phyloP scores from a whole-genome alignment of 1,140 invertebrate genomes.

The Antheraea mylitta region DNA sequence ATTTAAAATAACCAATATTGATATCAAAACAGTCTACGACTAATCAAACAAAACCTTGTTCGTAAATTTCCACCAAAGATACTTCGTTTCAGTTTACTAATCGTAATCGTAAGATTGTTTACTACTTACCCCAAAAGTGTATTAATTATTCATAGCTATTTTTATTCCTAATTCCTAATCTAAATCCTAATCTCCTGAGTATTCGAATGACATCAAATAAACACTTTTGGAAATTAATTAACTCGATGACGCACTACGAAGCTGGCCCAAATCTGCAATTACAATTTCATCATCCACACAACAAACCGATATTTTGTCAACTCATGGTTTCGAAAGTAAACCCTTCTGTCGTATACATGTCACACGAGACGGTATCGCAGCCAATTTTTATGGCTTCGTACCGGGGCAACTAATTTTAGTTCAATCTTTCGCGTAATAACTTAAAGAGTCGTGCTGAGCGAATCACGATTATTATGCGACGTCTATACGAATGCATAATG shows the following conservation, averaged over 20 bases:
- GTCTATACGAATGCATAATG: conserved; percentile 46
- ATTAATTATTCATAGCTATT: too few species aligned
- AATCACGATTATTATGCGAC: conserved; percentile 60
- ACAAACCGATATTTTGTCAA: background rate
- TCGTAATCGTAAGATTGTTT: too few species aligned
- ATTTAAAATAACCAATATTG: too few species aligned
- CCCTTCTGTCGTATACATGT: conserved; percentile 21
- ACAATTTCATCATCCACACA: background rate
- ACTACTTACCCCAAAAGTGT: too few species aligned
- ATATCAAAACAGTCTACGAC: too few species aligned
- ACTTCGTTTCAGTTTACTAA: too few species aligned
- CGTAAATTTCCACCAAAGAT: too few species aligned
- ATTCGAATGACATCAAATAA: background rate
- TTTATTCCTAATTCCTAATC: too few species aligned
- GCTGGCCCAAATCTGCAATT: too few species aligned
- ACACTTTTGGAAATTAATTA: background rate
- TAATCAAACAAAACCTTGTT: too few species aligned
- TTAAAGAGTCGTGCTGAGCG: conserved; percentile 61
- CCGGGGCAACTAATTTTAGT: conserved; percentile 51
- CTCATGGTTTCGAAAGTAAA: background rate
- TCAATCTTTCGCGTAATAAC: conserved; percentile 50
- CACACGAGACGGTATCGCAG: conserved; percentile 33
- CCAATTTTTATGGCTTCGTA: conserved; percentile 49
- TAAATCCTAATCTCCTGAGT: too few species aligned
- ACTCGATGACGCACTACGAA: background rate